These are phyloP conservation scores for Perca flavescens DNA, from an alignment of 2,113 vertebrate species.

Conservation along the genomic window DNA sequence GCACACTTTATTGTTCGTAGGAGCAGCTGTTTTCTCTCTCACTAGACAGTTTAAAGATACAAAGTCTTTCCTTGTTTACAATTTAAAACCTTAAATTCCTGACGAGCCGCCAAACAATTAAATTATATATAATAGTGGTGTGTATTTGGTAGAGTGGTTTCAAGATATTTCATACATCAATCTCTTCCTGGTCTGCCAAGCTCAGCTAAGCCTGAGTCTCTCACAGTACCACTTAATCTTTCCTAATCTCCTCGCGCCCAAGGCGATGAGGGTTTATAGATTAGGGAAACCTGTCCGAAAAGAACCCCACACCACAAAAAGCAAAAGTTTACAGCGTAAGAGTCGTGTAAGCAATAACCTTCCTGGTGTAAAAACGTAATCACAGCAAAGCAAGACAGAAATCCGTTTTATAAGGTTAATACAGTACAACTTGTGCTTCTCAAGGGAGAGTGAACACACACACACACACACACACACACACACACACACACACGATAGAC, in stretches of 20 bases:
- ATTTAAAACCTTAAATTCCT: not conserved
- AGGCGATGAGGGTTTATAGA: conserved; percentile 18
- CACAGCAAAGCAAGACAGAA: conserved; percentile 6
- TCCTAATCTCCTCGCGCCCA: conserved; percentile 28
- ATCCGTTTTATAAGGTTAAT: conserved; percentile 23
- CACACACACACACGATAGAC: not conserved
- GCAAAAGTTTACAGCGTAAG: not conserved
- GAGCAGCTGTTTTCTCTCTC: not conserved
- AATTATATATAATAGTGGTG: not conserved
- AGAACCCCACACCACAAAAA: conserved; percentile 16
- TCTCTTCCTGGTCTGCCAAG: conserved; percentile 24
- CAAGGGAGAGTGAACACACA: not conserved
- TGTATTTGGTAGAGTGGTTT: not conserved
- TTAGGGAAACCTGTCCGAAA: conserved; percentile 9
- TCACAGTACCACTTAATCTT: conserved; percentile 41
- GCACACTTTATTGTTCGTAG: not conserved
- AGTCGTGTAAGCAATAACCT: conserved; percentile 23
- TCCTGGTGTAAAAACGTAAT: conserved; percentile 7
- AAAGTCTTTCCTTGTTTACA: not conserved
- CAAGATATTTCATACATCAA: conserved; percentile 7
- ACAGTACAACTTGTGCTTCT: conserved; percentile 24
- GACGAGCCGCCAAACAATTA: not conserved
- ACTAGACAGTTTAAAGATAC: not conserved
- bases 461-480: conserved; percentile 1
- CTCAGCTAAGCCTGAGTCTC: conserved; percentile 32